Base-by-base conservation (phyloP, 37 sponge, comb jelly and placozoan genomes). In the Tethya wilhelma region DNA sequence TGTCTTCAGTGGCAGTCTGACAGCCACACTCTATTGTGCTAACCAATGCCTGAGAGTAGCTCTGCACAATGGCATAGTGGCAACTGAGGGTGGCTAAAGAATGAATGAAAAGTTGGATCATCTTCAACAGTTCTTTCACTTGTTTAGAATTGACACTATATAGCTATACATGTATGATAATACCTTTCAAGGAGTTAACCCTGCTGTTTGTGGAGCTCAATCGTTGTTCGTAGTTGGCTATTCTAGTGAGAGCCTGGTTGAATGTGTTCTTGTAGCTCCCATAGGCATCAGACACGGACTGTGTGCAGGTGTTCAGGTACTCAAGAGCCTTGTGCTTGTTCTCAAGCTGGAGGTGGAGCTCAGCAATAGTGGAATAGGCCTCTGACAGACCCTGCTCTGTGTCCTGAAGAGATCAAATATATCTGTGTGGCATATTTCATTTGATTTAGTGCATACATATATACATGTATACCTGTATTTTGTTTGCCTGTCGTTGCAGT, bases 131-230 rank as follows among this genome's bases (percentile, higher is more conserved):
- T n/a, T n/a, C n/a, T n/a, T n/a, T n/a, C n/a, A n/a, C n/a, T n/a
- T n/a, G n/a, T n/a, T n/a, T n/a, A n/a, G n/a, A n/a, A n/a, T n/a
- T n/a, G n/a, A n/a, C n/a, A n/a, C n/a, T n/a, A n/a, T n/a, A n/a
- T n/a, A n/a, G n/a, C n/a, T n/a, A n/a, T n/a, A n/a, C n/a, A n/a
- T n/a, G n/a, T n/a, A n/a, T n/a, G n/a, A n/a, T n/a, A n/a, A n/a
- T n/a, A 84, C 85, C 78, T 76, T 41, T 77, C 36, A 84, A 37
- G 38, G 79, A 63, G 20, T 55, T 65, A 11, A 86, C 19, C n/a
- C 72, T 59, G 4, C 55, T 33, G 26, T 38, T 72, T 6, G 28
- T 56, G 6, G 72, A 33, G 5, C 38, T 8, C 46, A 86, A n/a
- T 41, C 86, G 32, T 11, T 79, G 73, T 57, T 86, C 73, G 36